Percentiles rank a stretch among this genome's conserved stretches.
Conservation (phyloP, 2,888 invertebrate species). For the Lasioglossum marginatum region DNA sequence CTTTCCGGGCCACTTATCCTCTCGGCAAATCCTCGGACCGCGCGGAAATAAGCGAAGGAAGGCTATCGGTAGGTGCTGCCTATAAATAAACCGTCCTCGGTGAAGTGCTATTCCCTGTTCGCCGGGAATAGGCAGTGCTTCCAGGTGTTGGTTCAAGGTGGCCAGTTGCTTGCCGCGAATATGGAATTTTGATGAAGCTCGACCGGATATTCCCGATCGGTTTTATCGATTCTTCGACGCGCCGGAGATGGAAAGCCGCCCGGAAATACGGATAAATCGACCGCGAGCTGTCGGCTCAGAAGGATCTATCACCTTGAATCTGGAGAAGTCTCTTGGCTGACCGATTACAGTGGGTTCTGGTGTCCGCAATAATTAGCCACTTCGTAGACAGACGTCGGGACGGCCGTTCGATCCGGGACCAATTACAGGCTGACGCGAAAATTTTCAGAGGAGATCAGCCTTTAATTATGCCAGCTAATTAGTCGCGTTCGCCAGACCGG, state of each 20-base stretch:
- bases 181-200: slow-evolving; percentile 59
- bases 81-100: slow-evolving; percentile 56
- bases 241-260: background rate
- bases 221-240: slow-evolving; percentile 21
- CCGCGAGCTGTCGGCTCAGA: background rate
- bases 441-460: slow-evolving; percentile 44
- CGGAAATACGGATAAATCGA: slow-evolving; percentile 17
- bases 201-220: slow-evolving; percentile 36
- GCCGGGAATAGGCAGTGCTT: background rate
- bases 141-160: slow-evolving; percentile 29
- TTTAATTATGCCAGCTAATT: slow-evolving; percentile 59
- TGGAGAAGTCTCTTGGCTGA: background rate
- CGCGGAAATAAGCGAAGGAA: slow-evolving; percentile 33
- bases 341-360: background rate
- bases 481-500: slow-evolving; percentile 38
- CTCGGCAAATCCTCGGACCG: slow-evolving; percentile 43
- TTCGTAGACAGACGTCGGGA: slow-evolving; percentile 23
- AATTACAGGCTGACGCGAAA: slow-evolving; percentile 48
- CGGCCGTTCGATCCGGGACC: slow-evolving; percentile 29
- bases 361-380: slow-evolving; percentile 32
- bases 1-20: slow-evolving; percentile 43
- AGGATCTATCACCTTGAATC: background rate
- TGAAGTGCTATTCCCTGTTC: slow-evolving; percentile 58
- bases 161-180: slow-evolving; percentile 39
- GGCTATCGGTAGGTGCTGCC: slow-evolving; percentile 16